phyloP scores from a whole-genome alignment of 1,140 invertebrate species.

The Thaumetopoea pityocampa region DNA sequence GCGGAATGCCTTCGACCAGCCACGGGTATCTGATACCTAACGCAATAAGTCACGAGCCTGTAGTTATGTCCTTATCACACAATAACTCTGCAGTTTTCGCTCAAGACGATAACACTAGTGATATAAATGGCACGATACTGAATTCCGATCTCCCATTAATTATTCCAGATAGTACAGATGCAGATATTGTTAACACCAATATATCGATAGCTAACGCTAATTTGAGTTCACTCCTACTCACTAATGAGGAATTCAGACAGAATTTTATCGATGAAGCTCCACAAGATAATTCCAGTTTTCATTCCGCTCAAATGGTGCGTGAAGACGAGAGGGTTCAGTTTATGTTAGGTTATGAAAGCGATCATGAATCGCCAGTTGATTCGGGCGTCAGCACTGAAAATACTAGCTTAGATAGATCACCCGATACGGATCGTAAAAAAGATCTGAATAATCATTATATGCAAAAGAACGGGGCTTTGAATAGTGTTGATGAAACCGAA shows the following conservation, averaged over 20 bases:
- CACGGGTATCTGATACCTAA: constrained; percentile 77
- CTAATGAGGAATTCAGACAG: constrained; percentile 63
- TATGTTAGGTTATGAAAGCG: constrained; percentile 68
- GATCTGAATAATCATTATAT: constrained; percentile 55
- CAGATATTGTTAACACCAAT: constrained; percentile 57
- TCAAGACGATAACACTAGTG: constrained; percentile 36
- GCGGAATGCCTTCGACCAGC: constrained; percentile 71
- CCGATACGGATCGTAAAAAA: constrained; percentile 73
- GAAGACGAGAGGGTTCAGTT: constrained; percentile 74
- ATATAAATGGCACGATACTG: constrained; percentile 37
- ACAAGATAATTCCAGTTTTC: constrained; percentile 52
- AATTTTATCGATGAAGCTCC: constrained; percentile 35
- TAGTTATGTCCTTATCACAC: constrained; percentile 62
- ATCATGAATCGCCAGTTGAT: constrained; percentile 78
- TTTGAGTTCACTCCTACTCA: constrained; percentile 79
- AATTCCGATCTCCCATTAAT: constrained; percentile 49
- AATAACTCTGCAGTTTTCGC: constrained; percentile 66
- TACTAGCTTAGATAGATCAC: constrained; percentile 80
- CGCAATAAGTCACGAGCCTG: constrained; percentile 72
- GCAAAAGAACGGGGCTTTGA: constrained; percentile 65
- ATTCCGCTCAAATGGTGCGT: constrained; percentile 43
- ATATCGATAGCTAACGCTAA: constrained; percentile 82
- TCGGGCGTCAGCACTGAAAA: constrained; percentile 85
- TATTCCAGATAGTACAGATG: constrained; percentile 62
- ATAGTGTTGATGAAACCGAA: constrained; percentile 37